Base-by-base conservation (phyloP, 1,140 invertebrate species). In the Chironomus striatipennis region DNA sequence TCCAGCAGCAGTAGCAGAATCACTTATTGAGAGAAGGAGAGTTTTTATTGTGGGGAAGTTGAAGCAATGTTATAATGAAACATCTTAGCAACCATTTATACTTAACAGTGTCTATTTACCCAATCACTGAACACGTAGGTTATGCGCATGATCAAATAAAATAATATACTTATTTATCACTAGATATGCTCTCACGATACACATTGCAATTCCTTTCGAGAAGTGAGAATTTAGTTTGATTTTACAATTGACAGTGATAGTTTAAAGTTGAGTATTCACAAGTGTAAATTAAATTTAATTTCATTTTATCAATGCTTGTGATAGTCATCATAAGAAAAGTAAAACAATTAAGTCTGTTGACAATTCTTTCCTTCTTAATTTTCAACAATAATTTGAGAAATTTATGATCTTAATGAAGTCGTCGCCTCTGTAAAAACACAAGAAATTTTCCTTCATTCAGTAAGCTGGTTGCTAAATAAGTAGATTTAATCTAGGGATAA, bases 31-130 rank as follows among this genome's bases (percentile, higher is more conserved):
- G 47, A 57, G 47, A 57, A 57, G 47, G 10, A 57, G n/a, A 12
- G 47, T 12, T 57, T 10, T 57, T 57, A n/a, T 12, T 10, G 65
- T 18, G 65, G 65, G 65, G n/a, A 17, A 21, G 20, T n/a, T 10
- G 65, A 70, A 20, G 18, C 9, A 70, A 20, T 70, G 65, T 57
- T 10, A 57, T 10, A 57, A 57, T 57, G n/a, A 57, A 70, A 20
- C 17, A 70, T 70, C 65, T 70, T 70, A 17, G 65, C 65, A 70
- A 70, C 65, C 65, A 70, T 70, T 70, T 70, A 70, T 70, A 57
- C 65, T 70, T 21, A 70, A 18, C 65, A 70, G 18, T 9, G 15
- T 18, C 20, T 70, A 21, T 70, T 70, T 70, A 70, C 65, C 65
- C 65, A 70, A 70, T 70, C 65, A 21, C 65, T 70, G 65, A 9